Evolutionary conservation across 2,888 invertebrate species (phyloP).

Genomic region (Eilema sororculum): DNA sequence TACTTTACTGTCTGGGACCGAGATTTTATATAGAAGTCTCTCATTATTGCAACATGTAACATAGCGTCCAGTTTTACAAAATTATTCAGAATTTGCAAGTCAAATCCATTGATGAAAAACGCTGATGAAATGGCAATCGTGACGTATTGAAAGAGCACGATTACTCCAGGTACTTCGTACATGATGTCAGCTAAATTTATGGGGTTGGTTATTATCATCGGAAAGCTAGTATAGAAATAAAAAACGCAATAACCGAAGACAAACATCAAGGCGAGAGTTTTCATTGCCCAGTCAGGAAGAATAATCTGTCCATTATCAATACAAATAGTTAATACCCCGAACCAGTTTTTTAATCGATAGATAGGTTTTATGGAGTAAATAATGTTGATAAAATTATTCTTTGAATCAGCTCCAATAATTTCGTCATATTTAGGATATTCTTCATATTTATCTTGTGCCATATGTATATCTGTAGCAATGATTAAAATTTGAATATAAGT

Average conservation of each 20-base stretch:
- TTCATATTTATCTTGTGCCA: constrained; percentile 24
- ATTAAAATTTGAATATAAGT: neutral
- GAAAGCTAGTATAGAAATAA: constrained; percentile 38
- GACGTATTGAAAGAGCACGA: constrained; percentile 58
- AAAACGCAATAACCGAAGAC: constrained; percentile 37
- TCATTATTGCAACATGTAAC: constrained; percentile 44
- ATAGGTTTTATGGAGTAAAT: constrained; percentile 53
- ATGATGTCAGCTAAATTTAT: constrained; percentile 45
- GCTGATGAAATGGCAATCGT: constrained; percentile 50
- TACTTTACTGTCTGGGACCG: constrained; percentile 39
- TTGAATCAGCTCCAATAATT: constrained; percentile 21
- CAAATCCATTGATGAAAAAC: constrained; percentile 50
- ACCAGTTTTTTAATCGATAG: constrained; percentile 55
- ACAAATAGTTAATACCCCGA: constrained; percentile 65
- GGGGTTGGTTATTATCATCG: constrained; percentile 14
- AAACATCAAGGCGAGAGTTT: constrained; percentile 47
- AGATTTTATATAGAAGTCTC: constrained; percentile 53
- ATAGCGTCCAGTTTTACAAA: constrained; percentile 58
- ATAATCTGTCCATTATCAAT: constrained; percentile 46
- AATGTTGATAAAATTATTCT: constrained; percentile 41
- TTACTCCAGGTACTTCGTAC: constrained; percentile 53
- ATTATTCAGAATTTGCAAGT: constrained; percentile 53
- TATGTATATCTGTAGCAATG: constrained; percentile 18
- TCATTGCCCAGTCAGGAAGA: constrained; percentile 53
- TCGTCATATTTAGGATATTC: constrained; percentile 21